Evolutionary conservation across 2,888 invertebrate species (phyloP), one percentile per base, ranked within the genome.

Genomic region (Drosophila mimetica): DNA sequence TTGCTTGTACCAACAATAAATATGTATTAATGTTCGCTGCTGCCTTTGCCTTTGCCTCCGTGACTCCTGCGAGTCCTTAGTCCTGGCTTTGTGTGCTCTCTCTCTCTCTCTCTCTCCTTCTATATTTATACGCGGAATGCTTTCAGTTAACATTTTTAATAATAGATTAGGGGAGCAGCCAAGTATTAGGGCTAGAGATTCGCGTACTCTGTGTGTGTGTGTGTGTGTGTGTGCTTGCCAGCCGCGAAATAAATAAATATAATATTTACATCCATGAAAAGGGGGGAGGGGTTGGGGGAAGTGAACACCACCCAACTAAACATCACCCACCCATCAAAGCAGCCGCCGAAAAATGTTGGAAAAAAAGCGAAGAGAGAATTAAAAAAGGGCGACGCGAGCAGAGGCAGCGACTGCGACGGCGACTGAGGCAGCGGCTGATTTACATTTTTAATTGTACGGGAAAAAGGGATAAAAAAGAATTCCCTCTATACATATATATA

Each of bases 361-460:
- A 57, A 37, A 57, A 34, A 34, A n/a, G 3, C 5, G 6, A n/a
- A 34, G 44, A 60, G 18, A 48, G 14, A 48, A 50, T 48, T 42
- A 42, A 63, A 63, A 63, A 63, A 63, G 60, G 36, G 34, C 63
- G 36, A 47, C 22, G 63, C 36, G n/a, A 39, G 44, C 36, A 37
- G 30, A 34, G 47, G 44, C 36, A 46, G 30, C 30, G 51, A 9
- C 39, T 0, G 51, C 14, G 37, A 16, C 46, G 11, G 46, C 13
- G 34, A 8, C 34, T 6, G 44, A n/a, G 20, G 18, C 52, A 25
- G 54, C 74, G 79, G 78, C 88, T 88, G 90, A 88, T 88, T 88
- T 89, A 88, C 88, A 88, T 88, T 88, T 90, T 88, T 88, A 88
- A 88, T 88, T 88, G 88, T 86, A 76, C 73, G 5, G 71, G 76